Evolutionary conservation across 2,113 vertebrate genomes (phyloP).

Genomic region (Dendrocopos noguchii): DNA sequence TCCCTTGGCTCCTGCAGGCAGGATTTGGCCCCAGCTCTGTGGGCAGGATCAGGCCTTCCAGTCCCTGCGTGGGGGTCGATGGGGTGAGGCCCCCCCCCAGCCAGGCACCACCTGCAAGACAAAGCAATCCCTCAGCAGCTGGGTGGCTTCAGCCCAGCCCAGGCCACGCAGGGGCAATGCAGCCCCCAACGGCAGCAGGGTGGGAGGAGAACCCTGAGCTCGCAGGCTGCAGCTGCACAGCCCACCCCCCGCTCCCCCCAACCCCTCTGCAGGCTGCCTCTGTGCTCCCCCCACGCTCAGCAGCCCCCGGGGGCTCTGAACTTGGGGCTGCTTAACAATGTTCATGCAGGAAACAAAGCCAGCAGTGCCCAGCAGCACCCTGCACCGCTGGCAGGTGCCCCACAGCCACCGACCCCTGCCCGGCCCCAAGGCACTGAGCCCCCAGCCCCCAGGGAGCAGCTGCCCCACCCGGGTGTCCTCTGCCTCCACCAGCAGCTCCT

Average conservation of each 20-base stretch:
- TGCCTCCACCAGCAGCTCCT: constrained; percentile 87
- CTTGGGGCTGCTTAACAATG: rapidly evolving
- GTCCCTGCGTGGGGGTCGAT: constrained; percentile 79
- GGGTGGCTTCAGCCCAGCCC: neutral
- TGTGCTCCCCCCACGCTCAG: neutral
- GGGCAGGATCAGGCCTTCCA: constrained; percentile 65
- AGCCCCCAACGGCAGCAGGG: rapidly evolving
- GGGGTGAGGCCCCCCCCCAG: constrained; percentile 84
- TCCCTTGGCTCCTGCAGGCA: neutral
- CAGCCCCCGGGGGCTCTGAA: rapidly evolving
- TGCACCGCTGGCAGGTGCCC: rapidly evolving
- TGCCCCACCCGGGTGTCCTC: constrained; percentile 90
- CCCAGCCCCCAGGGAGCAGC: neutral
- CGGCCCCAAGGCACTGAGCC: neutral
- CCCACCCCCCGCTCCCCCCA: neutral
- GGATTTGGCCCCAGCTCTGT: neutral
- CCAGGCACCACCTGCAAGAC: constrained; percentile 80
- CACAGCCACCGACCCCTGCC: rapidly evolving
- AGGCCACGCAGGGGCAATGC: neutral
- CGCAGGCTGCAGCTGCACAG: neutral
- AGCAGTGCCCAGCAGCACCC: neutral
- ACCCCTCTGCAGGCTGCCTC: neutral
- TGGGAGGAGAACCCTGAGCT: rapidly evolving
- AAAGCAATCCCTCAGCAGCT: neutral
- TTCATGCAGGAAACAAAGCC: neutral